Evolutionary conservation across 2,888 invertebrate species (phyloP).

Genomic region (Rhagonycha lutea): DNA sequence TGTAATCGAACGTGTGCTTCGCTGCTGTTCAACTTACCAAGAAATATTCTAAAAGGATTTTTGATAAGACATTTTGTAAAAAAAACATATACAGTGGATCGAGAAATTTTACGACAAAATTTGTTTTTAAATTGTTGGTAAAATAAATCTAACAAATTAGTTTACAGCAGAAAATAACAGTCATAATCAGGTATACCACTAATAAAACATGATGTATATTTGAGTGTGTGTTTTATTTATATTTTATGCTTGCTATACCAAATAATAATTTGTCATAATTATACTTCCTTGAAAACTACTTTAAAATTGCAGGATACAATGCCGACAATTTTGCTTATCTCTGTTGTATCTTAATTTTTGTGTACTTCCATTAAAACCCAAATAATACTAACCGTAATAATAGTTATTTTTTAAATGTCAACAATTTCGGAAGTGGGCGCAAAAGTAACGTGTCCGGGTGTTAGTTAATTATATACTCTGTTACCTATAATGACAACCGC

Average conservation of each 20-base stretch:
- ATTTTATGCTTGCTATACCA: not conserved
- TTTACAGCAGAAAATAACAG: not conserved
- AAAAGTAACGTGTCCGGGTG: conserved; percentile 25
- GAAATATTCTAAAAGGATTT: too few relatives aligned
- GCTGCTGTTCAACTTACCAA: too few relatives aligned
- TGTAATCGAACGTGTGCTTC: too few relatives aligned
- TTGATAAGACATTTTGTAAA: too few relatives aligned
- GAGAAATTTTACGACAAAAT: too few relatives aligned
- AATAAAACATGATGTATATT: not conserved
- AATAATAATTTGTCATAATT: conserved; percentile 27
- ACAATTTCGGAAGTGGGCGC: conserved; percentile 29
- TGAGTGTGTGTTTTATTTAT: not conserved
- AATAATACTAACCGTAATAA: conserved; percentile 25
- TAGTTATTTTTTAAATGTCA: conserved; percentile 29
- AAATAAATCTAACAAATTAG: not conserved
- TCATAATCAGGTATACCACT: not conserved
- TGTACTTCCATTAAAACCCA: conserved; percentile 27
- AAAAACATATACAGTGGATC: too few relatives aligned
- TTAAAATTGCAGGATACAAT: conserved; percentile 32
- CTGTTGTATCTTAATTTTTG: conserved; percentile 35
- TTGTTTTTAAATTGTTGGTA: not conserved
- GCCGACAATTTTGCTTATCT: conserved; percentile 35
- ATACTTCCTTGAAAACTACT: conserved; percentile 17
- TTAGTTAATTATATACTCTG: conserved; percentile 27
- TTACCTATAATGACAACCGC: conserved; percentile 26